Base-by-base conservation (phyloP, 2,888 invertebrate genomes). In the Lissocephala sabroskyi region DNA sequence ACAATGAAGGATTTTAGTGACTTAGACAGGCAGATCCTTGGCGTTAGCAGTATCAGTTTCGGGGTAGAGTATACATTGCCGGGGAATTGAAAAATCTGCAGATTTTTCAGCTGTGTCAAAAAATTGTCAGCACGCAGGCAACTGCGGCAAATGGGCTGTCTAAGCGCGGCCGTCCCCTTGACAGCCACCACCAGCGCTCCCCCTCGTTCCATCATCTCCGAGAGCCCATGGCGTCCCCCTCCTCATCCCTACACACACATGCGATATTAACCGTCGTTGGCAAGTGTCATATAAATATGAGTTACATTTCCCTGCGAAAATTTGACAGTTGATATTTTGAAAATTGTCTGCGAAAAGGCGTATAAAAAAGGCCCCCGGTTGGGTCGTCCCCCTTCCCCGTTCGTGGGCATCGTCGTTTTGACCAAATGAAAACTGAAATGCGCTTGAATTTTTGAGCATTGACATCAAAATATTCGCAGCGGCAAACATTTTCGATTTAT, bases 251-350 rank as follows among this genome's bases (percentile, higher is more conserved):
- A 5, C 16, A 35, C 5, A 35, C 1, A 35, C 10, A 16, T 13
- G 13, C 13, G 30, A n/a, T 13, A 10, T 11, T 11, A 32, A 32
- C 30, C 41, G n/a, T n/a, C n/a, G n/a, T n/a, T 41, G 46, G 36
- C 45, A 55, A 62, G 49, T 52, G 64, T 68, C 77, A 68, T 52
- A 61, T 64, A 51, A 65, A 67, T 80, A 65, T 63, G 75, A 75
- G 66, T 71, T 66, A 79, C 68, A 68, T 67, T 70, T 63, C 64
- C 63, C 67, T 49, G 66, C 61, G 62, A 80, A 76, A 79, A 81
- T 80, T 74, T 79, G 81, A 80, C 82, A 82, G 65, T 67, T 79
- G 79, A 80, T 76, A 80, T 80, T 80, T 78, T 67, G 67, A 70
- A 70, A 73, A 67, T 74, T 67, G 67, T 62, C 54, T 17, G 30